Base-by-base conservation (phyloP, 2,888 invertebrate species). In the Thelaira solivaga region DNA sequence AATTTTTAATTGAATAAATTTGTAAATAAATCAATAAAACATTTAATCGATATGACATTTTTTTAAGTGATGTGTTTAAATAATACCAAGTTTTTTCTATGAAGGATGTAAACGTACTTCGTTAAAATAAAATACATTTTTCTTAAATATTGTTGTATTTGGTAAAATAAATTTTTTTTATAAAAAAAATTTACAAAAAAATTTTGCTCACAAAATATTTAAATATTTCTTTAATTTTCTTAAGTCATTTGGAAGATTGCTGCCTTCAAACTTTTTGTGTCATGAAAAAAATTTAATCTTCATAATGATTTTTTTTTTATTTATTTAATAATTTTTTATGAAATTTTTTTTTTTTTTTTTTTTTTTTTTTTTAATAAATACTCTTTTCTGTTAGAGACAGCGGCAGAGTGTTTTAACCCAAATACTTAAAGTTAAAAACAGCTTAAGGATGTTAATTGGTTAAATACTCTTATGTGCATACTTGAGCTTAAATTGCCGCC, bases 221-320 rank as follows among this genome's bases (percentile, higher is more conserved):
- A n/a, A n/a, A n/a, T n/a, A n/a, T n/a, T n/a, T n/a, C n/a, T n/a
- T n/a, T n/a, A n/a, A n/a, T n/a, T n/a, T n/a, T n/a, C n/a, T n/a
- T n/a, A n/a, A n/a, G n/a, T n/a, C n/a, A 20, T 13, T 55, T 55
- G n/a, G 26, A 29, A 29, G 39, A 45, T 45, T 29, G n/a, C n/a
- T n/a, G n/a, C n/a, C 36, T 64, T 45, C 31, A 31, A 61, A 67
- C 36, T 65, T 13, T 74, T 55, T 51, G 29, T 65, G 69, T 74
- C 74, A 45, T 69, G 10, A n/a, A 61, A 41, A 36, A 64, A 73
- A 69, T 78, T 7, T 53, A 73, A 74, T 78, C 69, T 61, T 61
- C 59, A 20, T 61, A 51, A 74, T 49, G 69, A 65, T 24, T 49
- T 74, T 43, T 55, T 43, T 24, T 39, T n/a, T 34, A 34, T 3